Percentiles rank a stretch among this genome's conserved stretches.
Evolutionary conservation across 2,888 invertebrate genomes (phyloP).

Genomic region (Siphlonurus alternatus): DNA sequence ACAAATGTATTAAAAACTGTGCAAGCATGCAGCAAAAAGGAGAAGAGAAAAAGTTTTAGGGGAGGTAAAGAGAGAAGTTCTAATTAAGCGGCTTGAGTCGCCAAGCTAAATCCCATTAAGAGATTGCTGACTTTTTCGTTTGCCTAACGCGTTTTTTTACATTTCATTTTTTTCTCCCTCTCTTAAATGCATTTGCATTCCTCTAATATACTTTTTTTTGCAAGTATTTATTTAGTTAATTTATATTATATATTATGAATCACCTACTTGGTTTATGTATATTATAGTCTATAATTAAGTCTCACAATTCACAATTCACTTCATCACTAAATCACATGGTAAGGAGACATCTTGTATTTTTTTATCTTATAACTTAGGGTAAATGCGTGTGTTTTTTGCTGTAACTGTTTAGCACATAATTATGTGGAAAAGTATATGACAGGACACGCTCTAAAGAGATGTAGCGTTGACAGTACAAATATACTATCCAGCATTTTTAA

Average conservation of each 20-base stretch:
- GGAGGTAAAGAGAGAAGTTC: neutral
- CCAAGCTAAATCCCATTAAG: neutral
- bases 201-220: neutral
- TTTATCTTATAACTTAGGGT: no score
- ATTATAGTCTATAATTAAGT: neutral
- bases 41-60: neutral
- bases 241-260: neutral
- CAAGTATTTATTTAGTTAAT: neutral
- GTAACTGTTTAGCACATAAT: neutral
- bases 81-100: neutral
- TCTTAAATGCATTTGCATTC: neutral
- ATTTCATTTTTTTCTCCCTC: neutral
- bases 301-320: no score
- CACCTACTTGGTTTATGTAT: neutral
- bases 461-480: neutral
- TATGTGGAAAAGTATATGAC: neutral
- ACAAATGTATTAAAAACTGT: neutral
- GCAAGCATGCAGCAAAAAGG: conserved; percentile 1
- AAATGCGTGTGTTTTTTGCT: neutral
- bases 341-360: no score
- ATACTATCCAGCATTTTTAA: neutral
- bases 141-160: neutral
- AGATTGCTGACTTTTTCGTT: neutral
- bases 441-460: neutral
- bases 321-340: no score